phyloP scores from a whole-genome alignment of 2,888 invertebrate species.

The Nomada hirtipes region DNA sequence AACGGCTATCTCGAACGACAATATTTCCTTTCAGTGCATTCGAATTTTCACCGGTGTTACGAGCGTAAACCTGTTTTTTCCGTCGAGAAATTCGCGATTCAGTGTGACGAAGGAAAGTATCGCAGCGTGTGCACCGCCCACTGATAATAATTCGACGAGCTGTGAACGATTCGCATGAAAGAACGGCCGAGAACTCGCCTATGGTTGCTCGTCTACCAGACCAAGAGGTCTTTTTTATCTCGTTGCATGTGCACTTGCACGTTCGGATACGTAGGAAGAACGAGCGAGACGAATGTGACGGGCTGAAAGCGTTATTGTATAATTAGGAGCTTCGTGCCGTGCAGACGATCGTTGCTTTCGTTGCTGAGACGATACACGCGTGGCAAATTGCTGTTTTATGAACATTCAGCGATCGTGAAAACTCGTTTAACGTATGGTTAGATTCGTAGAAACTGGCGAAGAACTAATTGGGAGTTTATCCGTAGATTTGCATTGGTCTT shows the following conservation, averaged over 20 bases:
- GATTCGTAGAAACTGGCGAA: no score
- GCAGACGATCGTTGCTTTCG: conserved; percentile 10
- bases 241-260: not conserved
- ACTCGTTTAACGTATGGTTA: no score
- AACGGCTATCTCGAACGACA: no score
- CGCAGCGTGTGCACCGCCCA: not conserved
- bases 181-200: not conserved
- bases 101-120: not conserved
- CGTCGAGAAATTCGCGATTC: not conserved
- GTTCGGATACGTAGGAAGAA: conserved; percentile 16
- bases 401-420: not conserved
- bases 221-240: conserved; percentile 4
- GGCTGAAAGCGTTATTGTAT: conserved; percentile 42
- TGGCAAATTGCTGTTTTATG: no score
- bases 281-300: conserved; percentile 33
- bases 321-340: conserved; percentile 40
- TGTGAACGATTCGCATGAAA: conserved; percentile 6
- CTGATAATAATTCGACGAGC: conserved; percentile 16
- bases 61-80: no score
- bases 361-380: not conserved
- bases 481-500: no score
- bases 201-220: not conserved
- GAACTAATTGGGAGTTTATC: no score
- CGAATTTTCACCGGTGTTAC: no score
- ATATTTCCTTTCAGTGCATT: no score